Conservation (phyloP, 1,140 invertebrate species). For the Drosophila mojavensis region DNA sequence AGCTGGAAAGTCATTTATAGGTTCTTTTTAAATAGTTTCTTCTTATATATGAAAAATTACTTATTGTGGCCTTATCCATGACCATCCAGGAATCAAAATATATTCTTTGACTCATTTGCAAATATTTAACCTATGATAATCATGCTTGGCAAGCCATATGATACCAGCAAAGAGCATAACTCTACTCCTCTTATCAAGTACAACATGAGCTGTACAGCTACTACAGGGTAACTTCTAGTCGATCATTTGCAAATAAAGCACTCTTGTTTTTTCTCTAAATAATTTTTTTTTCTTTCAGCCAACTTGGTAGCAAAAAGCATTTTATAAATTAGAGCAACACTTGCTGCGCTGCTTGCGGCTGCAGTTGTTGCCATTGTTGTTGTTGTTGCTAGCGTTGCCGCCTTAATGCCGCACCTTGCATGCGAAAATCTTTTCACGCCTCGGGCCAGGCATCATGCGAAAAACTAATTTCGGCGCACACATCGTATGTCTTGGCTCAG, state of each 20-base stretch:
- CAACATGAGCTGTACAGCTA: no score
- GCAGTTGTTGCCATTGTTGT: slow-evolving; percentile 11
- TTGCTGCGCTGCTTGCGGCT: slow-evolving; percentile 55
- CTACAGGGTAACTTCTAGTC: not conserved
- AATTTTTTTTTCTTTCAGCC: slow-evolving; percentile 36
- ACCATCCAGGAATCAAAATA: no score
- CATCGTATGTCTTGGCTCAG: slow-evolving; percentile 68
- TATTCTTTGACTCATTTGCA: no score
- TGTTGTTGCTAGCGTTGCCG: slow-evolving; percentile 25
- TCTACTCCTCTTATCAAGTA: no score
- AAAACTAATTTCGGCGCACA: slow-evolving; percentile 81
- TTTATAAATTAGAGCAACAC: slow-evolving; percentile 82
- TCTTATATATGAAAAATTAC: no score
- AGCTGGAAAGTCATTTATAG: no score
- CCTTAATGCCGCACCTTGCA: slow-evolving; percentile 70
- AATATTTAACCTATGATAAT: no score
- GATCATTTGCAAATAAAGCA: not conserved
- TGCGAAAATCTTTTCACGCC: slow-evolving; percentile 81
- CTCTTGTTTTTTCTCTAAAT: slow-evolving; percentile 20
- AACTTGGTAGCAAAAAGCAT: slow-evolving; percentile 71
- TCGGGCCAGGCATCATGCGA: slow-evolving; percentile 70
- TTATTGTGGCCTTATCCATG: no score
- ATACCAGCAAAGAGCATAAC: no score
- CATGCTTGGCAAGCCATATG: no score
- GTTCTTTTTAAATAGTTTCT: no score